phyloP scores from a whole-genome alignment of 2,113 vertebrate genomes.

The Ceuthmochares aereus region DNA sequence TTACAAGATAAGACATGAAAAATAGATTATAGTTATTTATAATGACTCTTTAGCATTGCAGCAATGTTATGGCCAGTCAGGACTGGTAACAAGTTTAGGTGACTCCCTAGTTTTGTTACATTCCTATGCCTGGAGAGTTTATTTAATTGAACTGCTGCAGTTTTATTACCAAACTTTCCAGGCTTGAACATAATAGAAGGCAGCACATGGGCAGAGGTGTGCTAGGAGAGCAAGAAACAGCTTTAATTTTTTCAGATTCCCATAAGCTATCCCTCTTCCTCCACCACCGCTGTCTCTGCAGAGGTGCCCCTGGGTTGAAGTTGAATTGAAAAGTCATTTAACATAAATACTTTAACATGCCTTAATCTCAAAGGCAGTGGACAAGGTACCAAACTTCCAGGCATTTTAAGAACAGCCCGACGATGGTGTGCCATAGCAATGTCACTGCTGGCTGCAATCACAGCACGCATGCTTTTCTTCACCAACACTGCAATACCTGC shows the following conservation, averaged over 20 bases:
- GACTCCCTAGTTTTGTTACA: conserved; percentile 25
- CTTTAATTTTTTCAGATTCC: conserved; percentile 27
- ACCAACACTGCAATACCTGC: neutral
- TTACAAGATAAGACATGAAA: neutral
- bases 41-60: neutral
- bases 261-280: neutral
- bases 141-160: conserved; percentile 48
- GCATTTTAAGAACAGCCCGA: conserved; percentile 21
- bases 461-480: conserved; percentile 46
- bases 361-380: neutral
- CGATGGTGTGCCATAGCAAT: neutral
- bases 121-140: conserved; percentile 23
- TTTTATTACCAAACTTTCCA: conserved; percentile 51
- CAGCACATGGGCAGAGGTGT: neutral
- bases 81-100: neutral
- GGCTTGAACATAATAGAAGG: neutral
- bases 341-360: neutral
- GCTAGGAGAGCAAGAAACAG: neutral
- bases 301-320: conserved; percentile 1
- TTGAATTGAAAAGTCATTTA: conserved; percentile 60
- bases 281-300: neutral
- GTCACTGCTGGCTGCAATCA: neutral
- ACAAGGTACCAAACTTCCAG: conserved; percentile 6
- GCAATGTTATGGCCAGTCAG: neutral
- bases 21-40: neutral